Percentiles rank a stretch among this genome's conserved stretches.
Evolutionary conservation across 2,888 invertebrate genomes (phyloP).

Genomic region (Ectemnius lituratus): DNA sequence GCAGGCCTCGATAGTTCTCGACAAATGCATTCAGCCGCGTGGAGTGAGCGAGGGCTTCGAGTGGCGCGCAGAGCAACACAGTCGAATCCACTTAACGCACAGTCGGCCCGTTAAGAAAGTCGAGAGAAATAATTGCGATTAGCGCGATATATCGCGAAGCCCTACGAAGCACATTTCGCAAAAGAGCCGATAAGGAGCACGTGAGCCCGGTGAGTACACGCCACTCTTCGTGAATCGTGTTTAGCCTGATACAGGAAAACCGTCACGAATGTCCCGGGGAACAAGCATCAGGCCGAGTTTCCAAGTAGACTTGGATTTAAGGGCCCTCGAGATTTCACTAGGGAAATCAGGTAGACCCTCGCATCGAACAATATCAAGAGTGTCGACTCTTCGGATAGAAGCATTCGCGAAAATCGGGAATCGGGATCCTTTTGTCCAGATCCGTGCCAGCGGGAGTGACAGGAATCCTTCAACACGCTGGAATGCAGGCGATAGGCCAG

Average conservation of each 20-base stretch:
- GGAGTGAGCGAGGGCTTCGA: slow-evolving; percentile 24
- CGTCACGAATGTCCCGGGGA: slow-evolving; percentile 56
- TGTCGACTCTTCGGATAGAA: too few species aligned
- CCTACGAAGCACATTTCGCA: slow-evolving; percentile 50
- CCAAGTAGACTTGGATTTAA: slow-evolving; percentile 2
- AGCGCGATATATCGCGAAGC: slow-evolving; percentile 41
- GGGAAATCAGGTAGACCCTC: neutral
- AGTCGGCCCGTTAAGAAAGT: slow-evolving; percentile 31
- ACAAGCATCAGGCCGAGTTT: slow-evolving; percentile 37
- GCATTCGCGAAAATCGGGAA: too few species aligned
- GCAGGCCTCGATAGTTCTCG: neutral
- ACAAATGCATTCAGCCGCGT: neutral
- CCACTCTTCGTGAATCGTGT: slow-evolving; percentile 58
- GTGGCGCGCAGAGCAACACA: neutral
- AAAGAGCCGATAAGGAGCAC: slow-evolving; percentile 59
- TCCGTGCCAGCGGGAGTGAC: too few species aligned
- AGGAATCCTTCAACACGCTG: too few species aligned
- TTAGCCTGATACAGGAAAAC: slow-evolving; percentile 57
- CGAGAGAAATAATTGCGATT: slow-evolving; percentile 50
- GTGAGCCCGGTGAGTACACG: slow-evolving; percentile 52
- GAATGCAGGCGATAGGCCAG: too few species aligned
- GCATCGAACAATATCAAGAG: neutral
- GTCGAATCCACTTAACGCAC: slow-evolving; percentile 36
- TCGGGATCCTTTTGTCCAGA: too few species aligned
- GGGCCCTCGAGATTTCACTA: slow-evolving; percentile 12